A percentile compares a stretch with the other conserved stretches of the same genome.
These are phyloP conservation scores for Phyllotreta striolata DNA, from an alignment of 2,888 invertebrate species.

Conservation along the genomic window DNA sequence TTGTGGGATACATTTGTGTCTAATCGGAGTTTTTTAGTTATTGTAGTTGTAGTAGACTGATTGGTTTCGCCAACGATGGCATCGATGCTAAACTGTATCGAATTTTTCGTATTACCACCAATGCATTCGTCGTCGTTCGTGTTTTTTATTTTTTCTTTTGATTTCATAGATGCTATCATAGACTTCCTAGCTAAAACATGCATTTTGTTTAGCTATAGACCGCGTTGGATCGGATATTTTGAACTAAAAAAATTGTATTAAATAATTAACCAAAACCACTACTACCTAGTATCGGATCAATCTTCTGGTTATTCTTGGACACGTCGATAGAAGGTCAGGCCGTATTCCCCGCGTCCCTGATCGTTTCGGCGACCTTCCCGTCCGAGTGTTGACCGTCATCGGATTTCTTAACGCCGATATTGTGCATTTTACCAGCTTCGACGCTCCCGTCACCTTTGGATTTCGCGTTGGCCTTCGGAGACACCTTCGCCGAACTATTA, in stretches of 20 bases:
- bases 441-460: slow-evolving; percentile 26
- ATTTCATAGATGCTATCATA: slow-evolving; percentile 62
- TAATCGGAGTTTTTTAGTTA: slow-evolving; percentile 23
- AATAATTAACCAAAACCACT: slow-evolving; percentile 50
- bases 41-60: neutral
- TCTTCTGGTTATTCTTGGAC: slow-evolving; percentile 41
- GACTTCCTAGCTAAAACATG: slow-evolving; percentile 71
- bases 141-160: slow-evolving; percentile 37
- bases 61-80: slow-evolving; percentile 22
- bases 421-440: slow-evolving; percentile 14
- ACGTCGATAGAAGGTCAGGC: slow-evolving; percentile 58
- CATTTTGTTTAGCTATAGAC: slow-evolving; percentile 50
- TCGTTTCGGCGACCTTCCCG: slow-evolving; percentile 50
- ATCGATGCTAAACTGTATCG: slow-evolving; percentile 24
- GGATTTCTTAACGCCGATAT: slow-evolving; percentile 22
- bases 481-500: slow-evolving; percentile 46
- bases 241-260: slow-evolving; percentile 26
- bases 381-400: slow-evolving; percentile 31
- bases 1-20: neutral
- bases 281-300: slow-evolving; percentile 59
- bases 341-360: slow-evolving; percentile 59
- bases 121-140: slow-evolving; percentile 10
- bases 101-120: slow-evolving; percentile 14
- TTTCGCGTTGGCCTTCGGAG: slow-evolving; percentile 53
- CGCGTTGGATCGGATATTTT: neutral